Evolutionary conservation across 1,140 invertebrate genomes (phyloP).

Genomic region (Ips nitidus): DNA sequence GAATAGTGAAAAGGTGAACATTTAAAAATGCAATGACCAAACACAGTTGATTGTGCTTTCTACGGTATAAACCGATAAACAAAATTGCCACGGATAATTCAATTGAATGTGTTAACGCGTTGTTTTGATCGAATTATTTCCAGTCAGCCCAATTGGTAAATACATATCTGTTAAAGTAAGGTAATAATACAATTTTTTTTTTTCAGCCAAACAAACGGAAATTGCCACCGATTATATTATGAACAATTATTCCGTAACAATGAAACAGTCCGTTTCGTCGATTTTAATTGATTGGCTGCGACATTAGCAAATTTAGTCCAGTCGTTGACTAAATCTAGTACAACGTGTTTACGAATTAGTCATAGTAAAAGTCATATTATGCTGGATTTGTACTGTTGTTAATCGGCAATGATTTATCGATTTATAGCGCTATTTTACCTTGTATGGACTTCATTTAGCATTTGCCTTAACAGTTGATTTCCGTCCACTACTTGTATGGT

Average conservation of each 20-base stretch:
- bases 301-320: conserved; percentile 12
- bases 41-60: background rate
- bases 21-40: too few relatives aligned
- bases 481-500: too few relatives aligned
- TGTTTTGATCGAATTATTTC: conserved; percentile 9
- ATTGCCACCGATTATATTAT: background rate
- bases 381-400: too few relatives aligned
- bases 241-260: conserved; percentile 12
- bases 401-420: too few relatives aligned
- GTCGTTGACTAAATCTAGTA: conserved; percentile 7
- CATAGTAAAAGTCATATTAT: background rate
- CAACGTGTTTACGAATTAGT: conserved; percentile 15
- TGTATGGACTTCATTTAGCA: too few relatives aligned
- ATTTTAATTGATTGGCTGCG: conserved; percentile 11
- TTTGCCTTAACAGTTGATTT: too few relatives aligned
- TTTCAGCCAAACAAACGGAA: background rate
- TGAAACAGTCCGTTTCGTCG: conserved; percentile 11
- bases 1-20: too few relatives aligned
- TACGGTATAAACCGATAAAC: conserved; percentile 4
- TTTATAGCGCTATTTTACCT: too few relatives aligned
- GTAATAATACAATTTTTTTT: background rate
- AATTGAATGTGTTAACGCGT: conserved; percentile 14
- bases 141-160: conserved; percentile 8
- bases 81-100: conserved; percentile 5
- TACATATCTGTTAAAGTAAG: too few relatives aligned